Evolutionary conservation across 2,888 invertebrate genomes (phyloP), one percentile per base, ranked within the genome.

Genomic region (Ethmia dodecea): DNA sequence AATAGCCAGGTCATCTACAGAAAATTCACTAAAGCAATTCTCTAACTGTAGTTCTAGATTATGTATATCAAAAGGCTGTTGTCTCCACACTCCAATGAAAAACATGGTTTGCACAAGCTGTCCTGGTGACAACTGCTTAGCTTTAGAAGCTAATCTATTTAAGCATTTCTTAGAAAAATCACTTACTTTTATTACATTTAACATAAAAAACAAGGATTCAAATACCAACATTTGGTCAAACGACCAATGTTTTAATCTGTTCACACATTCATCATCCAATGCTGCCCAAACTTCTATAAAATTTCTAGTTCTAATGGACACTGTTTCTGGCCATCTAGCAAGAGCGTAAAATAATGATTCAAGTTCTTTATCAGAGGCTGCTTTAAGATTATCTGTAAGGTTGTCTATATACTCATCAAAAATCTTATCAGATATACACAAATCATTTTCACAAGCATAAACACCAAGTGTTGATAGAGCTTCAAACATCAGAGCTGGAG

Each of bases 31-130:
- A n/a, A 92, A 76, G 35, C 73, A 68, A 3, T 83, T 59, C 16
- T 81, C 67, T 35, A 92, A 52, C 26, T 83, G 78, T 30, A 87
- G 60, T 73, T 94, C 93, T 33, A 92, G 79, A 48, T 92, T 90
- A 47, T 91, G 91, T 76, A 91, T 88, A 31, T 89, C 88, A 38
- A 88, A 68, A 5, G 88, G 67, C 3, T 88, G 63, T 38, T 71
- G 88, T 30, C 93, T 83, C 40, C 83, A 64, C 2, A 90, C 50
- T 55, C 92, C 92, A 46, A 91, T 72, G 49, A 88, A 89, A 65
- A 93, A 94, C 73, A 92, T 81, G 20, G 89, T 80, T 51, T 92
- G 91, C 0, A 94, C 88, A 32, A 93, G 58, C 54, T 93, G 89
- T 31, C 87, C 73, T 2, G 89, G 84, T 3, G 86, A 86, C 42